Conservation (phyloP, 2,888 invertebrate genomes). For the Ceraclea dissimilis region DNA sequence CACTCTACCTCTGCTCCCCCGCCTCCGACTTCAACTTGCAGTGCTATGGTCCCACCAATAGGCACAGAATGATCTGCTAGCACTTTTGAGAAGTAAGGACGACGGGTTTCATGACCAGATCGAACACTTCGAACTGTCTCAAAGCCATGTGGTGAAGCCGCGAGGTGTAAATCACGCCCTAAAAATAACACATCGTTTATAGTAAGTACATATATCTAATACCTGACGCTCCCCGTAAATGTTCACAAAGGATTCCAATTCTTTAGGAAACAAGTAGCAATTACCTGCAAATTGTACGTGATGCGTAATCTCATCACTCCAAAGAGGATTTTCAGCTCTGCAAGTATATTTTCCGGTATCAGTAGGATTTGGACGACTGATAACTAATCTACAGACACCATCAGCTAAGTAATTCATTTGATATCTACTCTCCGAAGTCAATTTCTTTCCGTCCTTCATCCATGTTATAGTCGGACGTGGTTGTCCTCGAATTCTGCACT, state of each 20-base stretch:
- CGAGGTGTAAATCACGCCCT: slow-evolving; percentile 24
- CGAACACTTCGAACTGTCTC: slow-evolving; percentile 19
- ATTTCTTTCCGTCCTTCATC: slow-evolving; percentile 60
- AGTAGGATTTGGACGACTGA: slow-evolving; percentile 55
- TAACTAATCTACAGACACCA: slow-evolving; percentile 63
- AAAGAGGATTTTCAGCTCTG: slow-evolving; percentile 63
- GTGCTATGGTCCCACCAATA: slow-evolving; percentile 70
- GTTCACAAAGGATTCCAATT: too few relatives aligned
- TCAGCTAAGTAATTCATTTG: slow-evolving; percentile 62
- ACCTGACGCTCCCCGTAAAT: too few relatives aligned
- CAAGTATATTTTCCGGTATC: slow-evolving; percentile 73
- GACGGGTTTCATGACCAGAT: slow-evolving; percentile 26
- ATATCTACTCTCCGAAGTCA: slow-evolving; percentile 51
- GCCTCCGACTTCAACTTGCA: slow-evolving; percentile 42
- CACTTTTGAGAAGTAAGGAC: slow-evolving; percentile 62
- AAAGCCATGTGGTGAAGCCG: slow-evolving; percentile 20
- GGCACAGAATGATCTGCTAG: slow-evolving; percentile 66
- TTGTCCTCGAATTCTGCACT: slow-evolving; percentile 70
- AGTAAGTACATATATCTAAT: too few relatives aligned
- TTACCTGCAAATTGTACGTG: slow-evolving; percentile 61
- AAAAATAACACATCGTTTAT: not conserved
- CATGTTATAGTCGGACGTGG: slow-evolving; percentile 68
- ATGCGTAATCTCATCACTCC: slow-evolving; percentile 68
- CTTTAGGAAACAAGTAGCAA: too few relatives aligned
- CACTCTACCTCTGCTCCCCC: slow-evolving; percentile 54